Base-by-base conservation (phyloP, 2,113 vertebrate species). In the Dicaeum eximium region DNA sequence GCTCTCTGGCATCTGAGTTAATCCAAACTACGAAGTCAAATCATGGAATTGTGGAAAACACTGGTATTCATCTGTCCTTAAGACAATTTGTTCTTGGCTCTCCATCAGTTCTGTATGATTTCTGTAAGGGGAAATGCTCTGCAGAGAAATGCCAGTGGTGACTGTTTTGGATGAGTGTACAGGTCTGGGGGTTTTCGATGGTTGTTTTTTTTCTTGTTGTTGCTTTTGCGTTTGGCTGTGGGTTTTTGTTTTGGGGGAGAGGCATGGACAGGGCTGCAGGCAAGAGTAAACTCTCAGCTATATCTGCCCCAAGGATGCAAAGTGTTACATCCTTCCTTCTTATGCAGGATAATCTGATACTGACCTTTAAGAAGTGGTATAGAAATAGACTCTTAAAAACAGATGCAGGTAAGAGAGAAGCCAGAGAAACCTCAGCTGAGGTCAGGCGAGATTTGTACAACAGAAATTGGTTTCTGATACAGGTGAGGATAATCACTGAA, bases 41-140 rank as follows among this genome's bases (percentile, higher is more conserved):
- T 45, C 18, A 24, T 50, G 23, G 66, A 79, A 73, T 30, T 87
- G 40, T 35, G 62, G 23, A 85, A 53, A 89, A 62, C 30, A 20
- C 0, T 69, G 61, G 28, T 37, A 56, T 89, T 96, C 47, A 79
- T 82, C 74, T 84, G 44, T 85, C 84, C 50, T 72, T 54, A 48
- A 67, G 16, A 84, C 82, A 48, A 51, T 47, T 74, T 88, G 47
- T 88, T 91, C 82, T 90, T 95, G 83, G 90, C 87, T 72, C 70
- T 90, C 21, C 24, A 44, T 82, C 78, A 87, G 10, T 72, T 87
- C 40, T 50, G n/a, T 72, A 38, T 35, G 37, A 90, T 45, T 84
- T 91, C 84, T 91, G 50, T 62, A 54, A 65, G 13, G 21, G 73
- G 50, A 90, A 83, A 27, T 47, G 47, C 22, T 88, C 58, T 73